A percentile compares a stretch with the other conserved stretches of the same genome.
These are phyloP conservation scores for Nematolebias whitei DNA, from an alignment of 2,113 vertebrate species.

Conservation along the genomic window DNA sequence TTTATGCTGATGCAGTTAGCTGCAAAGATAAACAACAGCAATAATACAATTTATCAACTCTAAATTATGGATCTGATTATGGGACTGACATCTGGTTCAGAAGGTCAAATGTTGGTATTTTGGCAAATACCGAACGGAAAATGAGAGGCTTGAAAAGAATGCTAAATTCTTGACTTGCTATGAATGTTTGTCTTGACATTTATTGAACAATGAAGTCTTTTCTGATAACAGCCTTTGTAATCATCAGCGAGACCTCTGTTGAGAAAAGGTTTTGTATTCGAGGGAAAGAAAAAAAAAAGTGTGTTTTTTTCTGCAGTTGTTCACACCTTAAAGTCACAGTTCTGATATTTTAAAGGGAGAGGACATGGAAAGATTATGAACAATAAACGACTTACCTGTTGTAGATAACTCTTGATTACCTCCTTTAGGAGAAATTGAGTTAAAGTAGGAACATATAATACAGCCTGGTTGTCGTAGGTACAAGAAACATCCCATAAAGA, in stretches of 20 bases:
- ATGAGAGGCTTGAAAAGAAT: slow-evolving; percentile 39
- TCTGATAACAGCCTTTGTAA: slow-evolving; percentile 52
- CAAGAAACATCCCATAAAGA: too few species aligned
- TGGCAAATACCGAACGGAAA: slow-evolving; percentile 42
- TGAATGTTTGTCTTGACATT: slow-evolving; percentile 74
- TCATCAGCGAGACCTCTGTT: slow-evolving; percentile 54
- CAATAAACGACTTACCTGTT: too few species aligned
- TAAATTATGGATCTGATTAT: neutral
- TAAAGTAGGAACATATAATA: too few species aligned
- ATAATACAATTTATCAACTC: slow-evolving; percentile 1
- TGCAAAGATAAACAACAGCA: slow-evolving; percentile 53
- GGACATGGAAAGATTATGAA: too few species aligned
- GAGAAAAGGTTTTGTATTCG: slow-evolving; percentile 45
- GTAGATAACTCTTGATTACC: too few species aligned
- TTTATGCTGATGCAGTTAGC: slow-evolving; percentile 83
- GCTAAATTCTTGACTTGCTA: slow-evolving; percentile 58
- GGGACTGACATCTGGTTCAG: slow-evolving; percentile 15
- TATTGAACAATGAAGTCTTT: slow-evolving; percentile 69
- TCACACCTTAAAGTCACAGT: too few species aligned
- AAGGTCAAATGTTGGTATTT: slow-evolving; percentile 43
- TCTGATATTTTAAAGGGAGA: too few species aligned
- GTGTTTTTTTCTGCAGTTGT: slow-evolving; percentile 6
- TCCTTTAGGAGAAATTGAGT: too few species aligned
- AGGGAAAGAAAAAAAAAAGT: slow-evolving; percentile 16
- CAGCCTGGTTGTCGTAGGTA: too few species aligned